Evolutionary conservation across 2,797 vertebrate species (phyloP), one percentile per base, ranked within the genome.

Genomic region (Bovichtus variegatus): DNA sequence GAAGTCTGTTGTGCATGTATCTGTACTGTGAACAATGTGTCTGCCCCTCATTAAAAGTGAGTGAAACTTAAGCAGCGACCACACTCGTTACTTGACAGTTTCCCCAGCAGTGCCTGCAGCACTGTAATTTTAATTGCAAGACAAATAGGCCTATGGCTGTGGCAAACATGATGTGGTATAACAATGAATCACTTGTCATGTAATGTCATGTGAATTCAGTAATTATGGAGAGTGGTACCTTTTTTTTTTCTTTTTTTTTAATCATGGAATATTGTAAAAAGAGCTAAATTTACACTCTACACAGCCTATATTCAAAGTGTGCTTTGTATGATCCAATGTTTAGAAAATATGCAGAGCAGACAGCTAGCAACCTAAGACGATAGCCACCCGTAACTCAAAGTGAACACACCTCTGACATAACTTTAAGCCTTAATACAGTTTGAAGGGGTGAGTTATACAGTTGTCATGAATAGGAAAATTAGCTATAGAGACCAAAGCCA

Each of bases 111-210:
- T 66, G 64, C 80, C 76, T 40, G 31, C 25, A 80, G 77, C 81
- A 60, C 78, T 86, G 75, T 86, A 55, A 72, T 81, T 84, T 80
- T 81, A 90, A 87, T 88, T 86, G 76, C 74, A 57, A 27, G 62
- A 71, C 59, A 85, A 82, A 74, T 57, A 74, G 40, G 47, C 68
- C 64, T 53, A 25, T 58, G 38, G 73, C 76, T 78, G 71, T 44
- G 49, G 70, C 74, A 84, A 68, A 75, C 57, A 77, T 53, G 29
- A 70, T 67, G 59, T 54, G 13, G 50, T 76, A 67, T 58, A 58
- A 59, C 31, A 65, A 72, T 68, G 58, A 59, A 80, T 77, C 50
- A 40, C 36, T 47, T 80, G 36, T 68, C 51, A 38, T 71, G 23
- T 50, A 57, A 62, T 50, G 11, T 15, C 21, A 19, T 51, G 44